phyloP scores from a whole-genome alignment of 2,113 vertebrate genomes.

The Chiloscyllium plagiosum region DNA sequence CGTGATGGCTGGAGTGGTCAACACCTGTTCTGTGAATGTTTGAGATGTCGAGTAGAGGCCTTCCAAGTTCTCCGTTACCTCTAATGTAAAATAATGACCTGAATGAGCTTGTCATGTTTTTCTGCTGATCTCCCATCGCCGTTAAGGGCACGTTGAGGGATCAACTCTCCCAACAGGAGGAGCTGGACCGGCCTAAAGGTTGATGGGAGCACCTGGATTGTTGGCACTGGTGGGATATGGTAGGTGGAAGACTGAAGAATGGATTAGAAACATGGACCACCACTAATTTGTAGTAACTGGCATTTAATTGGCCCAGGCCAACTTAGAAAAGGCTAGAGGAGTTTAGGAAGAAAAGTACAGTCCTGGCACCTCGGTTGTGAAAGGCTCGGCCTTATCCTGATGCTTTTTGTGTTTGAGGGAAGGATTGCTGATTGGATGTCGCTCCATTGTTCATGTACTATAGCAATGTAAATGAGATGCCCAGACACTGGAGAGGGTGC shows the following conservation, averaged over 20 bases:
- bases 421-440: neutral
- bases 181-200: neutral
- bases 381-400: neutral
- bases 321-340: neutral
- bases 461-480: neutral
- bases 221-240: neutral
- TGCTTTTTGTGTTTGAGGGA: neutral
- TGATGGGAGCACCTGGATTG: neutral
- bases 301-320: neutral
- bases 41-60: neutral
- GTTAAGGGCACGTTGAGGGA: neutral
- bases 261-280: neutral
- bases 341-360: neutral
- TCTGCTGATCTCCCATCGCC: neutral
- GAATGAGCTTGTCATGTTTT: neutral
- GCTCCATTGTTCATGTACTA: neutral
- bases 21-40: no score
- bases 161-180: neutral
- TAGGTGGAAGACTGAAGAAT: no score
- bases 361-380: neutral
- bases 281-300: neutral
- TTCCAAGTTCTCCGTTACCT: neutral
- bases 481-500: neutral
- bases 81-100: neutral
- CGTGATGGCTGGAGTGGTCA: no score